phyloP scores from a whole-genome alignment of 2,888 invertebrate species.

The Megamerina dolium region DNA sequence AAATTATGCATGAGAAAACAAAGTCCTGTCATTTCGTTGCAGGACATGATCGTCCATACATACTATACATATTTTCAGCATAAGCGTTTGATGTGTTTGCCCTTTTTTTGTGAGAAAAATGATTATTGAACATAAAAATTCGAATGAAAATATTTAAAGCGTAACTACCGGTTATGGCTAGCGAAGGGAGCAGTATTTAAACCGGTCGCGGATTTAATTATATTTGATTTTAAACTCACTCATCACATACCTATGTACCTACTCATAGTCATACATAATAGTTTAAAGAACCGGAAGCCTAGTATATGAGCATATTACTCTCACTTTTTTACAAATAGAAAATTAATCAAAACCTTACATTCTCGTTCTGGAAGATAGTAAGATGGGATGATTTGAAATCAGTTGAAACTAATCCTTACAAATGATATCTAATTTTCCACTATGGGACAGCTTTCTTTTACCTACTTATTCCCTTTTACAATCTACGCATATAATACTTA shows the following conservation, averaged over 20 bases:
- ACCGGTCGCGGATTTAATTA: conserved; percentile 5
- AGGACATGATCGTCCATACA: too few relatives aligned
- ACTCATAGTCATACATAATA: too few relatives aligned
- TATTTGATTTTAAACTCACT: neutral
- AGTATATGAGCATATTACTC: too few relatives aligned
- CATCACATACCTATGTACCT: neutral
- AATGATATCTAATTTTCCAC: conserved; percentile 5
- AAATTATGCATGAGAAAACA: conserved; percentile 4
- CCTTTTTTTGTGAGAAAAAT: conserved; percentile 9
- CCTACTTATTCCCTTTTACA: neutral
- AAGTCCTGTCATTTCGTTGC: conserved; percentile 8
- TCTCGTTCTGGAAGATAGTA: too few relatives aligned
- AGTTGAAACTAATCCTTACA: conserved; percentile 10
- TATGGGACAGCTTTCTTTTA: neutral
- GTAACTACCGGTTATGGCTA: neutral
- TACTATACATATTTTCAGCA: neutral
- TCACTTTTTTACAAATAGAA: too few relatives aligned
- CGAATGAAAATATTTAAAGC: conserved; percentile 5
- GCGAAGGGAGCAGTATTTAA: neutral
- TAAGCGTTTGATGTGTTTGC: conserved; percentile 11
- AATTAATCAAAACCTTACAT: too few relatives aligned
- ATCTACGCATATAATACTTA: neutral
- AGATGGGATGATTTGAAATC: too few relatives aligned
- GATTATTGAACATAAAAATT: conserved; percentile 2
- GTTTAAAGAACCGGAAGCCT: too few relatives aligned